Base-by-base conservation (phyloP, 2,888 invertebrate genomes). In the Orthosia cruda region DNA sequence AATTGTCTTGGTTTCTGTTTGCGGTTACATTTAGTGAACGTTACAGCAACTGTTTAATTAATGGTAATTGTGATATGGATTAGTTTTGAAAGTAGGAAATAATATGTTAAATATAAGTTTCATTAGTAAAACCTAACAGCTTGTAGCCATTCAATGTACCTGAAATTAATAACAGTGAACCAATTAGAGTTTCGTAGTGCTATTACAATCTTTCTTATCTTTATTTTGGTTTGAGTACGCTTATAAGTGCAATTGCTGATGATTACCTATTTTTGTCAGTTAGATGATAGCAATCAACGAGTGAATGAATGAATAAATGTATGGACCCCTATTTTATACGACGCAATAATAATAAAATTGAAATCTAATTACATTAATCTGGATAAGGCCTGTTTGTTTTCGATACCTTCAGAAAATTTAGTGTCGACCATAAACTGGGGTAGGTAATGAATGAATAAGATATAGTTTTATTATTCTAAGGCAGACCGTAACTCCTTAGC, bases 401-500 rank as follows among this genome's bases (percentile, higher is more conserved):
- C 69, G 67, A 68, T 77, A 80, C 75, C 75, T 76, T 70, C 45
- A 71, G 64, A 72, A 74, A 83, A 77, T 80, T 83, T 80, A 79
- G 74, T 77, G 80, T 69, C 61, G 26, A 52, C 77, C 58, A 83
- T 80, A 86, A 85, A 85, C 54, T 54, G 50, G 69, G 59, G 77
- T 47, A 72, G 71, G 75, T 81, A 86, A 86, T 84, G 76, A 82
- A 79, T 78, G 87, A 84, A 85, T 85, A 86, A 89, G 83, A 88
- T 87, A 89, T 89, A 88, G 87, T 89, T 89, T 87, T 89, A 88
- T 90, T 92, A 87, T 87, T 89, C 85, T 75, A 81, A 80, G 81
- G 75, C 78, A 87, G 86, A 84, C 83, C 91, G 89, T 92, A 91
- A 91, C 89, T 93, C 88, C 88, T 91, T 87, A 85, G 90, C 82